Percentiles rank a stretch among this genome's conserved stretches.
phyloP scores from a whole-genome alignment of 2,797 vertebrate genomes.

The Squalus acanthias region DNA sequence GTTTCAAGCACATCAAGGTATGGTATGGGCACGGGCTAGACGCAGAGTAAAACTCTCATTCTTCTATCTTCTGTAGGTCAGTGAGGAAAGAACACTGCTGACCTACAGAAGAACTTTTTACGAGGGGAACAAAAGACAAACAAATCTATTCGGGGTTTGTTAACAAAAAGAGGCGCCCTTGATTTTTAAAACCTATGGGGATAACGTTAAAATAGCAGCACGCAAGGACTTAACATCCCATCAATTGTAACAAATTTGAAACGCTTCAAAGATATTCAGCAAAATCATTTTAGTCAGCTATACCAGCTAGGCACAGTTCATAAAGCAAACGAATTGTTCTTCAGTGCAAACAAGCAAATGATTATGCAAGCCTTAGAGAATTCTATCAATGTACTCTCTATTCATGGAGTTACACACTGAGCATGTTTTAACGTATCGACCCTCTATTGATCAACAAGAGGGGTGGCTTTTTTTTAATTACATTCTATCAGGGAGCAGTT shows the following conservation, averaged over 20 bases:
- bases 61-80: too few species aligned
- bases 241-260: background rate
- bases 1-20: too few species aligned
- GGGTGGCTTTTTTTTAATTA: background rate
- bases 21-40: too few species aligned
- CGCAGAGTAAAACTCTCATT: background rate
- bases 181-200: background rate
- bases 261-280: background rate
- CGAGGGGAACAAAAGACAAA: background rate
- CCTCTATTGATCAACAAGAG: background rate
- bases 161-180: background rate
- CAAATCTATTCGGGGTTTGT: background rate
- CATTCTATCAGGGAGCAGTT: too few species aligned
- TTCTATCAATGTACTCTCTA: background rate
- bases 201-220: background rate
- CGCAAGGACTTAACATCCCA: background rate
- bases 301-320: background rate
- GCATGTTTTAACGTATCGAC: background rate
- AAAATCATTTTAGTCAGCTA: background rate
- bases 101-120: background rate
- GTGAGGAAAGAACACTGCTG: background rate
- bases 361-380: background rate
- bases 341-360: background rate
- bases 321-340: background rate
- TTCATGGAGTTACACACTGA: slow-evolving; percentile 23